A percentile compares a stretch with the other conserved stretches of the same genome.
Conservation (phyloP, 2,113 vertebrate species). For the Capreolus pygargus region DNA sequence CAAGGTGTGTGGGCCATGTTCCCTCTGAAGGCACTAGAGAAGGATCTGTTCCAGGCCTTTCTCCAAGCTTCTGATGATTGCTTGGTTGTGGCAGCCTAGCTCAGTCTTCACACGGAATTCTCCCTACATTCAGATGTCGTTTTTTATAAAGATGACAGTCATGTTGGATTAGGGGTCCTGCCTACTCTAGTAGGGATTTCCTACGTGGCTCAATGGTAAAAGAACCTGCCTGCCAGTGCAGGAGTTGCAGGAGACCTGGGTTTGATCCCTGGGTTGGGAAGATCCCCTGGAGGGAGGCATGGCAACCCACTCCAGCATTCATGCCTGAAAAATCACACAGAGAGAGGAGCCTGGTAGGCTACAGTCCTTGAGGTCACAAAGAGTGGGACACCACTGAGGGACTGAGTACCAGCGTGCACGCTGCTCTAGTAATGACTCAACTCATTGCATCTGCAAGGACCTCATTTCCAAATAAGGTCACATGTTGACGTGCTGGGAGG, state of each 20-base stretch:
- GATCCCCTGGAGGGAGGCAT: neutral
- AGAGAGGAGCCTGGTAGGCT: neutral
- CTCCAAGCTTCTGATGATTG: neutral
- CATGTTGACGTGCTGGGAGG: neutral
- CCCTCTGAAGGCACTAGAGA: neutral
- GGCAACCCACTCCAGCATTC: neutral
- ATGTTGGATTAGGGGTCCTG: neutral
- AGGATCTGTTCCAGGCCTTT: neutral
- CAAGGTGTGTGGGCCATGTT: neutral
- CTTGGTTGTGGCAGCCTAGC: neutral
- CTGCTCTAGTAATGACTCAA: neutral
- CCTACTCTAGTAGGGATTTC: neutral
- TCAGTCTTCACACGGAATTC: neutral
- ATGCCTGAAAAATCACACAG: neutral
- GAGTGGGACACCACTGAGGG: neutral
- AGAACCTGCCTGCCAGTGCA: neutral
- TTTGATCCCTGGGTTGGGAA: neutral
- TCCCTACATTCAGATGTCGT: neutral
- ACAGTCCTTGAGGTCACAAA: neutral
- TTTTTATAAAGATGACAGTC: neutral
- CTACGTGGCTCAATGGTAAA: neutral
- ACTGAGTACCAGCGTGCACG: accelerated
- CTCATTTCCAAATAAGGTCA: neutral
- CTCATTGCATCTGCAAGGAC: too few relatives aligned
- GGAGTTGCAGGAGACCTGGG: neutral